phyloP scores from a whole-genome alignment of 2,797 vertebrate species.

The Aplochiton taeniatus region DNA sequence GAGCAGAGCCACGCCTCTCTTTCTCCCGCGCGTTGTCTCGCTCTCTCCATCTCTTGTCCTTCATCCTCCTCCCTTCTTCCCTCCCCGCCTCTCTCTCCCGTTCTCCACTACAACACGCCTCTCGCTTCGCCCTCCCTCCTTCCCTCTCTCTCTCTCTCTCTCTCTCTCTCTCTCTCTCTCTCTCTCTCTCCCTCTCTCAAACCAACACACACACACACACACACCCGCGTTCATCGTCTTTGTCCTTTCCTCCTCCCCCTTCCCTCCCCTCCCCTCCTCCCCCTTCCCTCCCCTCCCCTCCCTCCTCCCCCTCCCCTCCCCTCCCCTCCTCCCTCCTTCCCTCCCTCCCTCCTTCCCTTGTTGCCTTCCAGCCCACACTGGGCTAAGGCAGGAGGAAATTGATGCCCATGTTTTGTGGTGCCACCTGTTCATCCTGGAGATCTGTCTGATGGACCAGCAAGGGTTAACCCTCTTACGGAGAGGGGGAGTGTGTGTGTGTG shows the following conservation, averaged over 20 bases:
- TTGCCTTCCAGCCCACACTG: slow-evolving; percentile 30
- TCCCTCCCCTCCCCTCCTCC: slow-evolving; percentile 8
- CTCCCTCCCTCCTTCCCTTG: not conserved
- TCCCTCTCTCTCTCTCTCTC: not conserved
- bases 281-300: slow-evolving; percentile 21
- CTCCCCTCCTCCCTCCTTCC: not conserved
- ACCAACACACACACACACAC: too few relatives aligned
- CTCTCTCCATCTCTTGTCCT: too few relatives aligned
- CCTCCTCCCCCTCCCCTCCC: not conserved
- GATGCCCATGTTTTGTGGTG: slow-evolving; percentile 77
- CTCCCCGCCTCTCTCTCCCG: too few relatives aligned
- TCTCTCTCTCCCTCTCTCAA: slow-evolving; percentile 13
- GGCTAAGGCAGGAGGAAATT: slow-evolving; percentile 76
- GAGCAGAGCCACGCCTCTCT: too few relatives aligned
- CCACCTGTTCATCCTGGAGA: slow-evolving; percentile 79
- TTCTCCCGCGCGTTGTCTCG: too few relatives aligned
- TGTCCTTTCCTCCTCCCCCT: slow-evolving; percentile 7
- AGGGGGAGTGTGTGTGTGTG: slow-evolving; percentile 42
- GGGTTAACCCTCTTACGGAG: slow-evolving; percentile 72
- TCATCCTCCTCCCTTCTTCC: too few relatives aligned
- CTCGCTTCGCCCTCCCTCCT: too few relatives aligned
- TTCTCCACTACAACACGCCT: too few relatives aligned
- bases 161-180: slow-evolving; percentile 3
- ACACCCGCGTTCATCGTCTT: too few relatives aligned
- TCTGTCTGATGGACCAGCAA: slow-evolving; percentile 71